Percentiles rank a stretch among this genome's conserved stretches.
phyloP scores from a whole-genome alignment of 2,888 invertebrate species.

The Corythucha ciliata region DNA sequence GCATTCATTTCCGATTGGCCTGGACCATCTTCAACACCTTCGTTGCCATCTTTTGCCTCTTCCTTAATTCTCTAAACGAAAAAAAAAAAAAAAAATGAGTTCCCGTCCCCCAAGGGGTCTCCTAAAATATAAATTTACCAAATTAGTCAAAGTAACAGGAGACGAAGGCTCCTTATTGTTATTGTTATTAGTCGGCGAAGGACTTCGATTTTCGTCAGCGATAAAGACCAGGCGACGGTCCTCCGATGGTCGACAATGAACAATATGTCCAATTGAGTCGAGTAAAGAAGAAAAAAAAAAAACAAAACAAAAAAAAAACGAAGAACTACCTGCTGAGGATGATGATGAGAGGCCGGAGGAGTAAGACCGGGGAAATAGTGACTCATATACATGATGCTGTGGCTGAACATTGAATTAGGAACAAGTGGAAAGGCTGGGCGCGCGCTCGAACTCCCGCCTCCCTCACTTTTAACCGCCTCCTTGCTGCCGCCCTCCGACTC shows the following conservation, averaged over 20 bases:
- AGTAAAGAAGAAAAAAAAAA: background rate
- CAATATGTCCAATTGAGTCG: background rate
- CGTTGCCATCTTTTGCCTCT: conserved; percentile 22
- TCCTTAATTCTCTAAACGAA: conserved; percentile 12
- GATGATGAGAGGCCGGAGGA: conserved; percentile 48
- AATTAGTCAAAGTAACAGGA: too few relatives aligned
- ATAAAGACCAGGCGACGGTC: conserved; percentile 15
- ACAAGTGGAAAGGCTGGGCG: conserved; percentile 60
- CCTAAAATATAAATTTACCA: too few relatives aligned
- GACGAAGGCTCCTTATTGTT: conserved; percentile 17
- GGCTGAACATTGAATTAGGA: conserved; percentile 79
- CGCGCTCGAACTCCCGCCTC: conserved; percentile 40
- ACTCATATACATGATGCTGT: conserved; percentile 86
- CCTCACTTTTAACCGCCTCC: background rate
- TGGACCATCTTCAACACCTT: conserved; percentile 10
- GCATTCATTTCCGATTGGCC: conserved; percentile 10
- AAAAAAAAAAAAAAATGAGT: conserved; percentile 1
- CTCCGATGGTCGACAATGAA: background rate
- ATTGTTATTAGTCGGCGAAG: conserved; percentile 3
- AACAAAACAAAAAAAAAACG: too few relatives aligned
- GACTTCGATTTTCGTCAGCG: conserved; percentile 21
- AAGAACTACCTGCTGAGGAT: too few relatives aligned
- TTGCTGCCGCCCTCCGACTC: conserved; percentile 13
- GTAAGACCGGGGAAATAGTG: conserved; percentile 64
- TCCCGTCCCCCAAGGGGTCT: too few relatives aligned